Evolutionary conservation across 2,113 vertebrate species (phyloP).

Genomic region (Lepidothrix coronata): DNA sequence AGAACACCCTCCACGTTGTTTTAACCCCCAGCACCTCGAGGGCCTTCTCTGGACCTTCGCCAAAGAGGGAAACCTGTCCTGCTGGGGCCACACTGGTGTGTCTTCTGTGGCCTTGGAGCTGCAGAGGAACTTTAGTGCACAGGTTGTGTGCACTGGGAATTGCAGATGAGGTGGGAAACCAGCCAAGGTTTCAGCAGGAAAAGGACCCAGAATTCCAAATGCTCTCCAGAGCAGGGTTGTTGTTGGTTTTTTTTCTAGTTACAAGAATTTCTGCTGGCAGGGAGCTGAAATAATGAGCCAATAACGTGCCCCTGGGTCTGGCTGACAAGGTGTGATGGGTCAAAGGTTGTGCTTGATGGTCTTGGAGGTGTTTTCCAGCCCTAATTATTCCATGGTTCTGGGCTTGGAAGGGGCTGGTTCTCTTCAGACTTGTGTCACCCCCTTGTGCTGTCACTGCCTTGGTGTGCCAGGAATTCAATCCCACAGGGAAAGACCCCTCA

Average conservation of each 20-base stretch:
- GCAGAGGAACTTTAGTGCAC: background rate
- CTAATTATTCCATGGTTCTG: too few species aligned
- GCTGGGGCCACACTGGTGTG: background rate
- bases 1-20: accelerated
- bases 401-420: background rate
- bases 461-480: background rate
- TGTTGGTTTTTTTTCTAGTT: background rate
- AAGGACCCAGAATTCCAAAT: background rate
- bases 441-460: background rate
- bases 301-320: accelerated
- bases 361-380: background rate
- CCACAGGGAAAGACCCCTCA: background rate
- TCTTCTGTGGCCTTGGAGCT: background rate
- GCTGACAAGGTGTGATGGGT: background rate
- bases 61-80: background rate
- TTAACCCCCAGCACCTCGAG: background rate
- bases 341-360: background rate
- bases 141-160: background rate
- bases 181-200: background rate
- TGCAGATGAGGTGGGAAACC: background rate
- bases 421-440: background rate
- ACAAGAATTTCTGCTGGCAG: background rate
- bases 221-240: background rate
- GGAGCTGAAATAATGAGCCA: background rate
- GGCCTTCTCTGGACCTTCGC: background rate